Base-by-base conservation (phyloP, 2,888 invertebrate species). In the Eulithis prunata region DNA sequence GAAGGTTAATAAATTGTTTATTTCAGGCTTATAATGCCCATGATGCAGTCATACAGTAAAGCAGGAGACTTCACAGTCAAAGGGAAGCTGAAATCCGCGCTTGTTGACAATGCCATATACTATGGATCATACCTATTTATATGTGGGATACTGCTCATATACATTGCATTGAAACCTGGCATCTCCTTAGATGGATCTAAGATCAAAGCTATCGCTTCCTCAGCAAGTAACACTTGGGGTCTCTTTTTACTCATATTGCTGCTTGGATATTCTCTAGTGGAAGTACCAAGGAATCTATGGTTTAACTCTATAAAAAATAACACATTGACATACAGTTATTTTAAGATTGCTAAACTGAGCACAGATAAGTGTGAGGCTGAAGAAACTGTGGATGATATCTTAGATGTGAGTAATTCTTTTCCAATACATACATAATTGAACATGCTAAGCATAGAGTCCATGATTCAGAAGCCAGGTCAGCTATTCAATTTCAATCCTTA, bases 151-250 rank as follows among this genome's bases (percentile, higher is more conserved):
- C 94, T 99, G 45, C 94, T 99, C 4, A 97, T 99, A 77, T 99
- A 99, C 87, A 96, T 99, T 62, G 98, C 98, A 1, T 91, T 98
- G 8, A 96, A 98, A 85, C 97, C 97, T 13, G 97, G 96, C n/a
- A 94, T 98, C 10, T 95, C 96, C 75, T 93, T 99, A 66, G 98
- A 99, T 87, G 97, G 97, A 95, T 97, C 94, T 65, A 98, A 99
- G 86, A 93, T 99, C 45, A 99, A 99, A 91, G 97, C 98, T 0
- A 98, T 99, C 74, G 98, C 99, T 32, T 98, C 99, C 4, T 98
- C 99, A 13, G 99, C 99, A 3, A 99, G 99, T 81, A 99, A 99
- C 85, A 99, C 99, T 0, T 99, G 99, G 99, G 99, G 99, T 64
- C 93, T 99, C 60, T 98, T 99, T 85, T 93, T 99, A 41, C 93